Conservation (phyloP, 2,888 invertebrate species). For the Orthonychiurus folsomi region DNA sequence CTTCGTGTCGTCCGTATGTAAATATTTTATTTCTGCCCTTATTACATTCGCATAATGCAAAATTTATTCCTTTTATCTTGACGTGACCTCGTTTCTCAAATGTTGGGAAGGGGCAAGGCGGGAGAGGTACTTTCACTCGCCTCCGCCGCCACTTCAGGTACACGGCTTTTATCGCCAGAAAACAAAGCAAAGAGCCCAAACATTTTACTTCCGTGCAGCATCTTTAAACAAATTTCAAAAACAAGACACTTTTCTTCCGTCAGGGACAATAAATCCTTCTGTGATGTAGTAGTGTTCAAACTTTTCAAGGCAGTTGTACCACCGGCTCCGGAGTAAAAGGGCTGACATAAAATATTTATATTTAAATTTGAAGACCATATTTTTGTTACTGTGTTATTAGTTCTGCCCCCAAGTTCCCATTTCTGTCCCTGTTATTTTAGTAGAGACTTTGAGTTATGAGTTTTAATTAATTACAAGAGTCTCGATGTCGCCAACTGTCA, state of each 20-base stretch:
- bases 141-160: no score
- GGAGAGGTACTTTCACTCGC: no score
- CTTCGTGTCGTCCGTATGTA: constrained; percentile 73
- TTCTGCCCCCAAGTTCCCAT: background rate
- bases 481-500: background rate
- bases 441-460: background rate
- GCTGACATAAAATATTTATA: background rate
- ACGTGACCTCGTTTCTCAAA: no score
- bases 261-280: background rate
- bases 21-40: background rate
- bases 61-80: background rate
- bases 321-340: no score
- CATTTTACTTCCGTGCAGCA: no score
- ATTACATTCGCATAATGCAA: constrained; percentile 17
- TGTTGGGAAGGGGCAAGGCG: no score
- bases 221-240: constrained; percentile 5
- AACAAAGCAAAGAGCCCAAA: no score
- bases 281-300: background rate
- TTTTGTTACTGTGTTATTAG: background rate
- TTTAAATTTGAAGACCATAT: background rate
- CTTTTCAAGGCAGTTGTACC: background rate
- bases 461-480: background rate
- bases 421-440: background rate
- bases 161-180: no score
- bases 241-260: background rate